Evolutionary conservation across 2,888 invertebrate genomes (phyloP), one percentile per base, ranked within the genome.

Genomic region (Eremobia ochroleuca): DNA sequence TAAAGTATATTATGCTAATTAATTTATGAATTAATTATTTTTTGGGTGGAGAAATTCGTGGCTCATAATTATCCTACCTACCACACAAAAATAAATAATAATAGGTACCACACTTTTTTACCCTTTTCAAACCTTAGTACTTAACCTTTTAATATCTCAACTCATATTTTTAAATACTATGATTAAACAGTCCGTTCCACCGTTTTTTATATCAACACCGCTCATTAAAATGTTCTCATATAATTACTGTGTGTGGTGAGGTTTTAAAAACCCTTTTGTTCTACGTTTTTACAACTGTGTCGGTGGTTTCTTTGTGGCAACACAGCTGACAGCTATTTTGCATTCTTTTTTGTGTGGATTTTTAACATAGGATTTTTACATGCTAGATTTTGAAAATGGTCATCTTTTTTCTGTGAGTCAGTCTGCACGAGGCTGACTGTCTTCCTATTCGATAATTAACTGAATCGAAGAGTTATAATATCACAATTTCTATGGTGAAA

Each of bases 181-280:
- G 43, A 58, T 64, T 34, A 59, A 52, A 28, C 75, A 74, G 43
- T 46, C 34, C 34, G 40, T 52, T n/a, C 1, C 37, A 68, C 15
- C 31, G 31, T 65, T 75, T 73, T 83, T 70, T 55, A 70, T 82
- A 79, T 62, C 73, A 65, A 4, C 65, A 15, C n/a, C 11, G 4
- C 84, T 79, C 78, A 82, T 82, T 73, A 84, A 58, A 74, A 81
- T 79, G 61, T 79, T 62, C 34, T 68, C 71, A 43, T 68, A 83
- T 68, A 82, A 74, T 79, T 34, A 21, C 66, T 28, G 71, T 59
- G 34, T 75, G 46, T 65, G 67, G 46, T 65, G 67, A 59, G 68
- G 84, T 75, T 75, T 62, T 25, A 34, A 58, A 69, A 74, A 18
- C 11, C 34, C 59, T 80, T 81, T 82, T 84, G 64, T 84, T 74